A percentile compares a stretch with the other conserved stretches of the same genome.
These are phyloP conservation scores for Meleagris gallopavo DNA, from an alignment of 2,113 vertebrate genomes.

Conservation along the genomic window DNA sequence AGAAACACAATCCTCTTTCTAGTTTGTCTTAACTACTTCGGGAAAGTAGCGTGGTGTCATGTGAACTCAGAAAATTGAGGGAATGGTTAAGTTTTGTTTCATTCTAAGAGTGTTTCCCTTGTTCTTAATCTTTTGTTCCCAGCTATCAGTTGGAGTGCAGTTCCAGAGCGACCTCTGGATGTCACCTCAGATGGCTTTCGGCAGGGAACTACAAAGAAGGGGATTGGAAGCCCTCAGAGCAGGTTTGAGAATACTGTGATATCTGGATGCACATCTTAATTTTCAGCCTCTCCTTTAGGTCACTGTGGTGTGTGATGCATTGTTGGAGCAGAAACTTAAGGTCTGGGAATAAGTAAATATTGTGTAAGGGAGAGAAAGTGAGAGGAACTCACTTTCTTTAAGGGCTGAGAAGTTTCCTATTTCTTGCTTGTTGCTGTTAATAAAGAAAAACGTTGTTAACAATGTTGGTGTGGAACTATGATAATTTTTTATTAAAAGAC, in stretches of 20 bases:
- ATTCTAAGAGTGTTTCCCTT: background rate
- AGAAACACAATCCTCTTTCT: background rate
- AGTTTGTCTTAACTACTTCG: background rate
- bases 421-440: background rate
- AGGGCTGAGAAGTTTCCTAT: background rate
- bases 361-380: background rate
- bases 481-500: background rate
- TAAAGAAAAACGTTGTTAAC: background rate
- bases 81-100: background rate
- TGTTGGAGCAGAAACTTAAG: background rate
- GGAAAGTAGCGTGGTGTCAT: background rate
- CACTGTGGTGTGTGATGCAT: background rate
- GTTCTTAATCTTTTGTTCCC: background rate
- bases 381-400: background rate
- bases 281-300: background rate
- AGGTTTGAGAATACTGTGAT: constrained; percentile 77
- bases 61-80: background rate
- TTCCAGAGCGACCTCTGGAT: constrained; percentile 88
- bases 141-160: constrained; percentile 96
- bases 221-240: constrained; percentile 79
- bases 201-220: constrained; percentile 91
- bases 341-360: fast-evolving
- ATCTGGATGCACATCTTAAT: background rate
- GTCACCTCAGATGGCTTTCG: constrained; percentile 94
- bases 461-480: background rate